Base-by-base conservation (phyloP, 2,888 invertebrate species). In the Choreutis nemorana region DNA sequence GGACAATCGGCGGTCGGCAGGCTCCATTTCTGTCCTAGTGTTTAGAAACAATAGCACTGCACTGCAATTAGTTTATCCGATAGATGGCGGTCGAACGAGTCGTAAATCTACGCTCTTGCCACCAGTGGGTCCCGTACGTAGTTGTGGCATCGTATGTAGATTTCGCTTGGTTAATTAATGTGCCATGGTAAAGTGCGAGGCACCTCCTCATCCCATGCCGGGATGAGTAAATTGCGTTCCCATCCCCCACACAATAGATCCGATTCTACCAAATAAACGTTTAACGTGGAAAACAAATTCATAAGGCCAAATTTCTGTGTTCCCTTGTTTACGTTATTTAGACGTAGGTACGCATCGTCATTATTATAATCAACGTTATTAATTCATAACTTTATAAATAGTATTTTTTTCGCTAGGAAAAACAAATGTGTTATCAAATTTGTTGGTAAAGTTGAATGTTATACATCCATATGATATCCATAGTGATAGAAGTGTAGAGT, bases 11-110 rank as follows among this genome's bases (percentile, higher is more conserved):
- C 42, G 51, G 50, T 42, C 48, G 33, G 35, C 49, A 43, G 52
- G 54, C 60, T 59, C 60, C 53, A 67, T 64, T 66, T 61, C 63
- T 57, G 62, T n/a, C 53, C 64, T 52, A 59, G 63, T 63, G 63
- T 70, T 73, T 71, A 64, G 75, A 72, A 75, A 77, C 73, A 75
- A 75, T 75, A 70, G 73, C 70, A 64, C 56, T 55, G 59, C 58
- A 47, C 60, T 66, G 71, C 73, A 75, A 77, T 75, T 75, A 73
- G 73, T 77, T 73, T 64, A 70, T 71, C 71, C 63, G 66, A 75
- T 72, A 72, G 72, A 73, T 66, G 72, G 71, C 64, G 72, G 71
- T 68, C 66, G 70, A 66, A 67, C 64, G 60, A 66, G 67, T 72
- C 73, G 72, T 75, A 75, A 75, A 75, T 72, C 75, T 73, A 65